Base-by-base conservation (phyloP, 2,888 invertebrate species). In the Melieria crassipennis region DNA sequence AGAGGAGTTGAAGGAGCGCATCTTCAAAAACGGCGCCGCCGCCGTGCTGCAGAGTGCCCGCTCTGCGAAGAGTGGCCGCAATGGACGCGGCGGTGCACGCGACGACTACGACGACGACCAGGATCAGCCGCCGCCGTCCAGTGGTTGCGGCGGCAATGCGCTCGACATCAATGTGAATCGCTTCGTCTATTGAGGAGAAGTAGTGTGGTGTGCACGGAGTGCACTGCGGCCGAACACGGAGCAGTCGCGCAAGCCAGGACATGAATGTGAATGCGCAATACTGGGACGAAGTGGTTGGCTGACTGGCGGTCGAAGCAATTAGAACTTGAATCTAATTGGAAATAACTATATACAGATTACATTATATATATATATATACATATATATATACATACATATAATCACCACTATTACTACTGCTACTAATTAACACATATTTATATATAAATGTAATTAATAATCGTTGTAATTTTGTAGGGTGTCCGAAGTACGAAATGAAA, bases 121-220 rank as follows among this genome's bases (percentile, higher is more conserved):
- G 66, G 84, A 84, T 47, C 81, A 82, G 67, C 86, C 85, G 58
- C 85, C 86, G 46, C 83, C 85, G 2, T 65, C 81, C 1, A 85
- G 83, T 69, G 82, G 86, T 50, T 87, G 86, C 72, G 85, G 86
- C 55, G 83, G 85, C 72, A 85, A 85, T 62, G 82, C 82, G 45
- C 76, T 85, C 70, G 82, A 82, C 73, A 81, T 82, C 77, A 85
- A 83, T 76, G 76, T 82, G 43, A 86, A 86, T 80, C 83, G 86
- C 66, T 86, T 85, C 77, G 85, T 86, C 57, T 86, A 80, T 64
- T 70, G 60, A 70, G 43, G 11, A 55, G 43, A 45, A 47, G 5
- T 5, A 16, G 7, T 9, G 7, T 9, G 60, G 9, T 67, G 45
- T 13, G 50, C 45, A n/a, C 52, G 45, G 55, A 48, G n/a, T 16